These are phyloP conservation scores for Oreocharis arfaki DNA, from an alignment of 2,113 vertebrate species.

Conservation along the genomic window DNA sequence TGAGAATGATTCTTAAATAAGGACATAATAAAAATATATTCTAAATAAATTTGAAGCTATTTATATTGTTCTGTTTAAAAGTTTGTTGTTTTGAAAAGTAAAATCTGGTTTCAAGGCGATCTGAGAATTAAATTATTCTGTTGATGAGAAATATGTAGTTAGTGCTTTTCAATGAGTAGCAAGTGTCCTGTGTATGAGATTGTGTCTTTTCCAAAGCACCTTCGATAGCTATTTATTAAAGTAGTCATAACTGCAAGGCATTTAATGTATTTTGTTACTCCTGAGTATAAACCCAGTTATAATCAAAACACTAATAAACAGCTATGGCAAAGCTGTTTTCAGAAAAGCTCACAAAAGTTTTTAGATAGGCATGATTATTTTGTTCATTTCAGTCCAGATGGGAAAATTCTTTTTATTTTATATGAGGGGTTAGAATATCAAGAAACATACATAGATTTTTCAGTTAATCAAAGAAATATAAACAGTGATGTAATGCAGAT, in stretches of 20 bases:
- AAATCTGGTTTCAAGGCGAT: background rate
- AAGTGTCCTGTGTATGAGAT: background rate
- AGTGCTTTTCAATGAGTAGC: background rate
- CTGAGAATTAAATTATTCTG: background rate
- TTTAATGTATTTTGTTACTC: background rate
- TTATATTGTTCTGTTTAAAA: background rate
- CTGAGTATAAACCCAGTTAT: background rate
- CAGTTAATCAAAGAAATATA: background rate
- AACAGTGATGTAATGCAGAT: background rate
- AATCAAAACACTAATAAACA: background rate
- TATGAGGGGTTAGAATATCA: background rate
- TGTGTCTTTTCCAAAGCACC: background rate
- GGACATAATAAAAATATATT: background rate
- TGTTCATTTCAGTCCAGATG: background rate
- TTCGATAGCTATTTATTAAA: background rate
- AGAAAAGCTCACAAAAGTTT: background rate
- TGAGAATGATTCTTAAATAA: background rate
- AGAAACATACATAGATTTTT: background rate
- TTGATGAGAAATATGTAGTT: background rate
- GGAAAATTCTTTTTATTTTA: background rate
- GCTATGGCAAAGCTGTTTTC: background rate
- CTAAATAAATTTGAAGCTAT: background rate
- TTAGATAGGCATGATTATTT: background rate
- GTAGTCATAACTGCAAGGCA: background rate
- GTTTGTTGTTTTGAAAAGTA: background rate